Base-by-base conservation (phyloP, 2,797 vertebrate genomes). In the Chaetodon trifasciatus region DNA sequence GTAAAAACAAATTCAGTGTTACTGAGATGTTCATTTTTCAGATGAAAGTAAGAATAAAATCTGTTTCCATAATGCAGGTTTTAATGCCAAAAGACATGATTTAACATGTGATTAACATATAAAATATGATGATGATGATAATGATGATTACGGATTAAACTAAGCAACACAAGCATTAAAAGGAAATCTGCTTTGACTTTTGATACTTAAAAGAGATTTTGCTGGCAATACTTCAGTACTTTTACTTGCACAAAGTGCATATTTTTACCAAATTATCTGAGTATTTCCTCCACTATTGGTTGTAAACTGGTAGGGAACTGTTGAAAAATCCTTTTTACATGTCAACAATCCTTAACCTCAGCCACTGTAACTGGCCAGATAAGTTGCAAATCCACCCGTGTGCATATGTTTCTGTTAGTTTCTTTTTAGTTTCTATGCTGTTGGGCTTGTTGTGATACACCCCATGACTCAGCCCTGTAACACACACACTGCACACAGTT, bases 401-500 rank as follows among this genome's bases (percentile, higher is more conserved):
- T 57, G 28, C 49, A 49, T 6, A 42, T 19, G 4, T 60, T 53
- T 56, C 5, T 66, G n/a, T 52, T 46, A 32, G 16, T 28, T 70
- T 58, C 49, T 50, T 4, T 23, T 53, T 53, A 24, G 44, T 49
- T 50, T 49, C 10, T 35, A 12, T 62, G 1, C 32, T 74, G 8
- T 50, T 70, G 11, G 21, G 50, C 53, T 78, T 64, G 57, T 69
- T 67, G 60, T 28, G 62, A 73, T 73, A 10, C 32, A 49, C 39
- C 19, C 23, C 1, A 6, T 47, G 71, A 50, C 53, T 77, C 46
- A 23, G 39, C 37, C 7, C 24, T 65, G 4, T n/a, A 63, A 58
- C 21, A 37, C 47, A 28, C 23, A 53, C 47, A 19, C 40, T 13
- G 15, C 55, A 40, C 12, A 65, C 44, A 23, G n/a, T 56, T 23